Evolutionary conservation across 2,888 invertebrate species (phyloP), one percentile per base, ranked within the genome.

Genomic region (Nomada fucata): DNA sequence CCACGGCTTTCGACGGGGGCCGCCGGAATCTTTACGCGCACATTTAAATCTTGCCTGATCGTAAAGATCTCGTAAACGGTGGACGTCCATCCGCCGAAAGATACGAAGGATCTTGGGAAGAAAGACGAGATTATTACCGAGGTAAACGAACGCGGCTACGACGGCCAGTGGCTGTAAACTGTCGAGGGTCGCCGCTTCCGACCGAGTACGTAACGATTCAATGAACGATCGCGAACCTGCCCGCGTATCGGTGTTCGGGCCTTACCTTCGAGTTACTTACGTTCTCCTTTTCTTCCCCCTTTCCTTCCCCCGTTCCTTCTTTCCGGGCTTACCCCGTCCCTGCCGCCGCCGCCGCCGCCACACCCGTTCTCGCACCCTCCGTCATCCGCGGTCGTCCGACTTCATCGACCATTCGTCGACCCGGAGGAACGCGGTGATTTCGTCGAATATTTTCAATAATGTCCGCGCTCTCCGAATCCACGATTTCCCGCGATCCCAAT

Each of bases 1-100:
- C 36, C 64, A 57, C 18, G 63, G 57, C 44, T 50, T 64, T 23
- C 18, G 42, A 44, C 60, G 53, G 26, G 23, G 57, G 23, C 0
- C 23, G 23, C 23, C 53, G 74, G 60, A 26, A 61, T 65, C 71
- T 79, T 86, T 79, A 81, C 76, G 82, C 82, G 76, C 73, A 52
- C 86, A 69, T 80, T 85, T 88, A 85, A 83, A 77, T 88, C 83
- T 78, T 72, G 69, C 75, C 71, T 74, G 82, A 85, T 89, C 89
- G 89, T 90, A 90, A 91, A 90, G 90, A 86, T 89, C 78, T 78
- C 84, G 86, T 87, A 89, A 90, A 89, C 80, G 85, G 80, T 86
- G 72, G 78, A 73, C 83, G 86, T 85, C 82, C 84, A 85, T 83
- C 76, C 71, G 88, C 79, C 83, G 85, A 82, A 75, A 86, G 82